A percentile compares a stretch with the other conserved stretches of the same genome.
phyloP scores from a whole-genome alignment of 2,797 vertebrate genomes.

The Xerus rutilus region DNA sequence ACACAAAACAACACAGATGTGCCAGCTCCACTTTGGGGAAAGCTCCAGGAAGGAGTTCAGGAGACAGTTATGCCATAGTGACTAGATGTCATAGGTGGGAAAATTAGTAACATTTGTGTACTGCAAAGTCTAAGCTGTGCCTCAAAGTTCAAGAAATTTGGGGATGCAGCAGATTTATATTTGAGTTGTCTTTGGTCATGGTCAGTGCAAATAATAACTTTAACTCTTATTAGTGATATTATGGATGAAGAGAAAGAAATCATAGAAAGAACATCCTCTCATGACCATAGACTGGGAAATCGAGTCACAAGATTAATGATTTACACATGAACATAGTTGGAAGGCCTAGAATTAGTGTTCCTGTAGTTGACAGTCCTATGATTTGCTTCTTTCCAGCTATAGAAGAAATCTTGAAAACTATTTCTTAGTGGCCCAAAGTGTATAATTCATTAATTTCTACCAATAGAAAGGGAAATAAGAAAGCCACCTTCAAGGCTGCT shows the following conservation, averaged over 20 bases:
- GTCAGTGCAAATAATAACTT: background rate
- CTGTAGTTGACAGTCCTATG: background rate
- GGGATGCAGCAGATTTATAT: background rate
- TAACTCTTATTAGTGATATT: background rate
- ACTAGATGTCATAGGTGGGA: background rate
- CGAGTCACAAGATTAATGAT: background rate
- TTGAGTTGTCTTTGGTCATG: background rate
- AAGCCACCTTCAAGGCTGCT: background rate
- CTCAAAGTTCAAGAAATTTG: background rate
- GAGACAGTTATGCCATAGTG: background rate
- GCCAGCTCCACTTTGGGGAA: background rate
- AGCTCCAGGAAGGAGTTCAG: background rate
- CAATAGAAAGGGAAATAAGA: background rate
- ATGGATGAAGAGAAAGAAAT: background rate
- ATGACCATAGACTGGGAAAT: background rate
- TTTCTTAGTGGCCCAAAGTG: background rate
- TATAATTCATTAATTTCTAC: background rate
- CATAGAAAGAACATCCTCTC: background rate
- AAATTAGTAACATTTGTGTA: background rate
- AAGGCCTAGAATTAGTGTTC: background rate
- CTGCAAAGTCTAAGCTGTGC: background rate
- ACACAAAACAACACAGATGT: background rate
- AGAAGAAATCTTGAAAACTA: background rate
- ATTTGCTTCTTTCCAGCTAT: background rate
- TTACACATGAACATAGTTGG: background rate